Evolutionary conservation across 2,797 vertebrate species (phyloP), one percentile per base, ranked within the genome.

Genomic region (Pangasius djambal): DNA sequence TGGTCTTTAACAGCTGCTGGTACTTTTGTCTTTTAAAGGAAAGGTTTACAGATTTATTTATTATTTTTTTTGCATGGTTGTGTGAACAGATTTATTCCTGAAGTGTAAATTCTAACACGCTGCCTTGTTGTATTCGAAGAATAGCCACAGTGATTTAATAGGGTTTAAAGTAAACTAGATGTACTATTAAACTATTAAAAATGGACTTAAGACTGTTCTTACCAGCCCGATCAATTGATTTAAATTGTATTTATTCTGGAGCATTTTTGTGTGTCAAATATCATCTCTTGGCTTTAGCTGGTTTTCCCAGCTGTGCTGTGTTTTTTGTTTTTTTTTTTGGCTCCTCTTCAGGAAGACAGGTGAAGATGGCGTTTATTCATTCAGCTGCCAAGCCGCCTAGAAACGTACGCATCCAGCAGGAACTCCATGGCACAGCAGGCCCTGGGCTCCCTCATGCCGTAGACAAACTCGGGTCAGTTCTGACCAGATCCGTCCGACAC

Each of bases 301-400:
- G 75, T 67, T 16, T 61, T 55, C 25, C 34, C 34, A 88, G 44
- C 40, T 37, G 63, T 88, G 82, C 83, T 83, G 25, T 12, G 40
- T 85, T 65, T 6, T 67, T 81, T 40, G 61, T n/a, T 69, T 65
- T 28, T n/a, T n/a, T 65, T 37, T 83, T 70, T 8, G 50, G 69
- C 44, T 48, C 44, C 44, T 48, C 0, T n/a, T 90, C 89, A 98
- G 98, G 97, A 59, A 95, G 97, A 79, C 97, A 97, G 95, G 96
- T 97, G 92, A 98, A 98, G 95, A 95, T 98, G 96, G 96, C 97
- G 70, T 98, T 97, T 88, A 91, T 97, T 92, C 95, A 96, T 86
- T 94, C 95, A n/a, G 95, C 94, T 93, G 97, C 96, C 90, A 98
- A 98, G 94, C 97, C 97, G 86, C 96, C 96, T 10, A 96, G 96